Percentiles rank a stretch among this genome's conserved stretches.
Conservation (phyloP, 2,888 invertebrate species). For the Macrosiphum euphorbiae region DNA sequence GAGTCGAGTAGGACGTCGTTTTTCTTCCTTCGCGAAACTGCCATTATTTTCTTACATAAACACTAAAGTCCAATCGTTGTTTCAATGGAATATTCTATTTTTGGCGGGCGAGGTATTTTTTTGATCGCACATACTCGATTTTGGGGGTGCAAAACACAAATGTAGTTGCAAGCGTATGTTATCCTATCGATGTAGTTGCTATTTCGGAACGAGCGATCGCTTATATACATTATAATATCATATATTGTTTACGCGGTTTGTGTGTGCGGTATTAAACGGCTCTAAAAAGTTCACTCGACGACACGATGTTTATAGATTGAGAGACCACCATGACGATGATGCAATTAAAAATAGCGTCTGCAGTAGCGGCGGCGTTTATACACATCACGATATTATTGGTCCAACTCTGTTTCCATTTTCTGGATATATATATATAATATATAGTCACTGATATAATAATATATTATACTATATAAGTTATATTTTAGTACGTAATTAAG, state of each 20-base stretch:
- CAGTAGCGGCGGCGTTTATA: neutral
- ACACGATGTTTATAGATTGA: conserved; percentile 10
- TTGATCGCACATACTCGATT: neutral
- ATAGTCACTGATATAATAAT: neutral
- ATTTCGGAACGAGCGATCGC: neutral
- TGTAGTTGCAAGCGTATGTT: neutral
- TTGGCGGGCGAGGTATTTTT: neutral
- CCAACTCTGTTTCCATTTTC: neutral
- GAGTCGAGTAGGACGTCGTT: neutral
- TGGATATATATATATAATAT: neutral
- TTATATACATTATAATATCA: neutral
- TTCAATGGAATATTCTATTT: neutral
- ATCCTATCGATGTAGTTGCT: neutral
- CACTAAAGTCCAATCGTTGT: neutral
- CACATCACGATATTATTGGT: neutral
- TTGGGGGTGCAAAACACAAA: neutral
- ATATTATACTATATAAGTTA: neutral
- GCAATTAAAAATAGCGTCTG: conserved; percentile 26
- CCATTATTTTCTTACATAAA: neutral
- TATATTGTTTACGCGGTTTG: conserved; percentile 18
- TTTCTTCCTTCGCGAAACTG: neutral
- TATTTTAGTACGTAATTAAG: neutral
- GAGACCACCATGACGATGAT: neutral
- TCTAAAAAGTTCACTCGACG: conserved; percentile 35
- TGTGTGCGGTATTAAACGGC: conserved; percentile 2